Percentiles rank a stretch among this genome's conserved stretches.
These are phyloP conservation scores for Drosophila yooni DNA, from an alignment of 2,888 invertebrate species.

Conservation along the genomic window DNA sequence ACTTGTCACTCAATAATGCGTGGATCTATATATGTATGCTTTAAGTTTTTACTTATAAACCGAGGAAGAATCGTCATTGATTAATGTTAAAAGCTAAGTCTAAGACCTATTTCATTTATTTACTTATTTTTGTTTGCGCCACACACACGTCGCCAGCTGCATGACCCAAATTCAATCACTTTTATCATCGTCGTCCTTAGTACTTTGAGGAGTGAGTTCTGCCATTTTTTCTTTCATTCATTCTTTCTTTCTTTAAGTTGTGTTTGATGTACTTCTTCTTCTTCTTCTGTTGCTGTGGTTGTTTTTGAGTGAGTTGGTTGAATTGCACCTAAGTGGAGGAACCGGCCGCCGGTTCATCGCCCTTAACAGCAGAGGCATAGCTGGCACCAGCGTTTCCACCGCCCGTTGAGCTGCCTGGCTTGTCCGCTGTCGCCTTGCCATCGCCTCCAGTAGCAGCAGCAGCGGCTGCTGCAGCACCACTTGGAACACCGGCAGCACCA, in stretches of 20 bases:
- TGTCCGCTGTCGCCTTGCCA: conserved; percentile 46
- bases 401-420: conserved; percentile 53
- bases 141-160: conserved; percentile 57
- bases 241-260: conserved; percentile 26
- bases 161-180: conserved; percentile 73
- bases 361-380: conserved; percentile 84
- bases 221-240: conserved; percentile 21
- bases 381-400: conserved; percentile 76
- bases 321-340: conserved; percentile 68
- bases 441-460: conserved; percentile 28
- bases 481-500: conserved; percentile 70
- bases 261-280: conserved; percentile 22
- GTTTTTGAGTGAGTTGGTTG: conserved; percentile 30
- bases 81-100: conserved; percentile 76
- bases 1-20: conserved; percentile 39
- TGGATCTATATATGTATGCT: conserved; percentile 12
- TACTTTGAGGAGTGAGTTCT: conserved; percentile 79
- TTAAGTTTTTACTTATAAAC: conserved; percentile 55
- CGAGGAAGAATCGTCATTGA: conserved; percentile 74
- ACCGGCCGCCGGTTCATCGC: conserved; percentile 78
- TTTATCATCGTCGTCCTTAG: conserved; percentile 77
- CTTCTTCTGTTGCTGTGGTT: conserved; percentile 28
- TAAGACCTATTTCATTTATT: conserved; percentile 76
- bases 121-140: conserved; percentile 72
- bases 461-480: conserved; percentile 28